Percentiles rank a stretch among this genome's conserved stretches.
Conservation (phyloP, 2,888 invertebrate species). For the Elegia similella region DNA sequence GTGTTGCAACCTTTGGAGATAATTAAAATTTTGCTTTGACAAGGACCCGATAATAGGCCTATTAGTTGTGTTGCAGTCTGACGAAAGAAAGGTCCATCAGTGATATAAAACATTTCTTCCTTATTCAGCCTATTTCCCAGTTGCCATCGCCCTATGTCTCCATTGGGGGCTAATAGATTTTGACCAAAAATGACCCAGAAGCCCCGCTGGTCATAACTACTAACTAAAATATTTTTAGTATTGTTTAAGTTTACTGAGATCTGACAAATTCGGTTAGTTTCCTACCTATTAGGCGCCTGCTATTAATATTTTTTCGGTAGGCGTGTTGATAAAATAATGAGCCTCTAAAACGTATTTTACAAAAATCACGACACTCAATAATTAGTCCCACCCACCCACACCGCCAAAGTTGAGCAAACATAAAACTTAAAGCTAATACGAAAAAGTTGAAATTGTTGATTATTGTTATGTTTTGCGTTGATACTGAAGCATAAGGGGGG, state of each 20-base stretch:
- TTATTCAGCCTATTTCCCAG: background rate
- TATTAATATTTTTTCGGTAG: background rate
- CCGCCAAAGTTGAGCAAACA: conserved; percentile 18
- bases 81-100: background rate
- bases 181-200: background rate
- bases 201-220: background rate
- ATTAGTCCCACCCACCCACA: conserved; percentile 12
- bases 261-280: background rate
- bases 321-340: background rate
- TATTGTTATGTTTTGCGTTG: background rate
- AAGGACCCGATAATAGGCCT: too few species aligned
- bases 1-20: too few species aligned
- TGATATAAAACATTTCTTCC: background rate
- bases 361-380: background rate
- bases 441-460: background rate
- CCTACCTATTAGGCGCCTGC: background rate
- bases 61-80: background rate
- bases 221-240: background rate
- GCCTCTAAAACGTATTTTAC: background rate
- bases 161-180: background rate
- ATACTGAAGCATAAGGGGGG: background rate
- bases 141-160: background rate
- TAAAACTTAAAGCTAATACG: conserved; percentile 12
- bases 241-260: background rate
- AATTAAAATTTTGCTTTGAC: too few species aligned